A percentile compares a stretch with the other conserved stretches of the same genome.
These are phyloP conservation scores for Tragelaphus oryx DNA, from an alignment of 2,797 vertebrate species.

Conservation along the genomic window DNA sequence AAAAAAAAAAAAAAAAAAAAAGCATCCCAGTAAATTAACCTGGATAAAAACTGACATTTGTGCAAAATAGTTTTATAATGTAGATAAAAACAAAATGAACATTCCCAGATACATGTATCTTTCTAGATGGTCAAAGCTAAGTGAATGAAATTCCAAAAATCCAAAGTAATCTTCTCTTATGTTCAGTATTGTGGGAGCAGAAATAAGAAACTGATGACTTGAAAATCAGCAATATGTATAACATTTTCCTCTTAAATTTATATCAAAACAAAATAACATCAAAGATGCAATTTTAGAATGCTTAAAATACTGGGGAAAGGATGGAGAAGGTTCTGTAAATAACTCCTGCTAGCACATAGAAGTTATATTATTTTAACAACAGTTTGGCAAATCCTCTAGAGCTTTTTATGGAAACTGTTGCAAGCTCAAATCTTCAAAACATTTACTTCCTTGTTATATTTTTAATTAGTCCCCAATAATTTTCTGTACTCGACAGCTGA, in stretches of 20 bases:
- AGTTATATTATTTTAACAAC: conserved; percentile 12
- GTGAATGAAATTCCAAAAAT: conserved; percentile 21
- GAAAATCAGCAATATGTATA: conserved; percentile 10
- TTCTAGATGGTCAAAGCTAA: background rate
- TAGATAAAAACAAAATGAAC: background rate
- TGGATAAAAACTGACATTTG: background rate
- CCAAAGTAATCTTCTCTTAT: background rate
- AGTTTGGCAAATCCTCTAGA: background rate
- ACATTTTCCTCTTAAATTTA: conserved; percentile 37
- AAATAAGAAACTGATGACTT: background rate
- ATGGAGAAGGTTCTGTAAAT: conserved; percentile 15
- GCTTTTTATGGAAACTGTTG: conserved; percentile 21
- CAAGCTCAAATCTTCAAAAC: conserved; percentile 14
- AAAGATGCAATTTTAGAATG: conserved; percentile 13
- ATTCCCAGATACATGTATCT: background rate
- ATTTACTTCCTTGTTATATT: background rate
- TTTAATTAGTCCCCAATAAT: conserved; percentile 48
- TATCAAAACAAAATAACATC: conserved; percentile 30
- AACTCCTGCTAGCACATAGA: background rate
- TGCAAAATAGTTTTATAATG: background rate
- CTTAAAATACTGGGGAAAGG: conserved; percentile 34
- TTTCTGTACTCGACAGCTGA: background rate
- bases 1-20: too few relatives aligned
- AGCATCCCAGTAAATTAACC: background rate
- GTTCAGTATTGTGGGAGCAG: background rate